Conservation (phyloP, 2,888 invertebrate genomes). For the Sarcophaga caerulescens region DNA sequence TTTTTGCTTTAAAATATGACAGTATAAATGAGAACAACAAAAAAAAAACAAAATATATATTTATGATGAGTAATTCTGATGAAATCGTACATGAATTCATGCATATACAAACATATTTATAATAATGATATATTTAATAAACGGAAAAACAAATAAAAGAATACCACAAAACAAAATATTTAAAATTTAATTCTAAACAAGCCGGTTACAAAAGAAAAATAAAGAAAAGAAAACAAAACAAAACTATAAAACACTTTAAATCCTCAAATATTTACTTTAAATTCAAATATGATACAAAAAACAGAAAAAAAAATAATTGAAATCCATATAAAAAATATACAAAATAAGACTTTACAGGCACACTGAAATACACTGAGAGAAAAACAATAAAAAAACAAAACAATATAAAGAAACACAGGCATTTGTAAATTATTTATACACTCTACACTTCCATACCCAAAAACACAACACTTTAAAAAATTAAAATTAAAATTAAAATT, state of each 20-base stretch:
- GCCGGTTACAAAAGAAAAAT: conserved; percentile 34
- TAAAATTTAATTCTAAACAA: conserved; percentile 50
- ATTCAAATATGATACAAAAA: neutral
- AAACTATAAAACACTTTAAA: neutral
- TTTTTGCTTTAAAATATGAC: conserved; percentile 62
- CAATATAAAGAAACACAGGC: no score
- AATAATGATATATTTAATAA: conserved; percentile 37
- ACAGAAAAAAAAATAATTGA: neutral
- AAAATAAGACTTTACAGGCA: conserved; percentile 4
- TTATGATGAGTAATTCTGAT: conserved; percentile 61
- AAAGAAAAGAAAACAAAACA: neutral
- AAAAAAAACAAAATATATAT: conserved; percentile 34
- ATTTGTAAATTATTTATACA: no score
- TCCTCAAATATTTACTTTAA: conserved; percentile 60
- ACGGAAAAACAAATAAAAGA: conserved; percentile 2
- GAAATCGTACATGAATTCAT: conserved; percentile 56
- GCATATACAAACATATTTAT: conserved; percentile 50
- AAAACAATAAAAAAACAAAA: no score
- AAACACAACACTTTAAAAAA: no score
- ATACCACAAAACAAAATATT: conserved; percentile 33
- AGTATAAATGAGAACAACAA: conserved; percentile 43
- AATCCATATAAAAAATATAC: conserved; percentile 9
- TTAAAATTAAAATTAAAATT: no score
- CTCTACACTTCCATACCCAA: no score
- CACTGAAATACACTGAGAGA: conserved; percentile 28